A percentile compares a stretch with the other conserved stretches of the same genome.
These are phyloP conservation scores for Encarsia formosa DNA, from an alignment of 2,888 invertebrate species.

Conservation along the genomic window DNA sequence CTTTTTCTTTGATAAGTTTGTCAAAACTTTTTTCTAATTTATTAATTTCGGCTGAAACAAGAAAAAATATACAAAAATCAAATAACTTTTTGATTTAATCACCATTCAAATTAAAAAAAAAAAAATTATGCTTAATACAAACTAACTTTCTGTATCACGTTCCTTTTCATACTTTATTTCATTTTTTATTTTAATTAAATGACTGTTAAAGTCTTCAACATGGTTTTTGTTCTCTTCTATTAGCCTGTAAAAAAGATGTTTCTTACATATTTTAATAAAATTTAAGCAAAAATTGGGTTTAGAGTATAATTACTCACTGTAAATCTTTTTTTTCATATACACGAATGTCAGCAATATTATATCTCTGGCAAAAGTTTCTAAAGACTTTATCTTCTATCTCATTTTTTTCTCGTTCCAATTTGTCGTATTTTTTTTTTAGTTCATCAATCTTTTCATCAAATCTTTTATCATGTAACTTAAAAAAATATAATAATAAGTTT, in stretches of 20 bases:
- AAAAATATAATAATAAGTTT: background rate
- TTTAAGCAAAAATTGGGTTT: too few species aligned
- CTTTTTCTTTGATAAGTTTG: background rate
- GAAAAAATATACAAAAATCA: background rate
- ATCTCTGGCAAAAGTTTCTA: constrained; percentile 80
- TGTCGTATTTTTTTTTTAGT: constrained; percentile 66
- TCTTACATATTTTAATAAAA: too few species aligned
- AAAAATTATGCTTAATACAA: background rate
- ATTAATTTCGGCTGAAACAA: background rate
- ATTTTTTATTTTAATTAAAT: constrained; percentile 81
- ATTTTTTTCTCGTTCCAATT: constrained; percentile 85
- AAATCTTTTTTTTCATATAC: constrained; percentile 94
- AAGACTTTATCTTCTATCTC: constrained; percentile 91
- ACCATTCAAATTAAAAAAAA: background rate
- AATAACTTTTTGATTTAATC: background rate
- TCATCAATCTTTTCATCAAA: background rate
- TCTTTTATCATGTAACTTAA: background rate
- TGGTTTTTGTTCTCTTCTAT: constrained; percentile 88
- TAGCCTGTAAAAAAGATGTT: constrained; percentile 51
- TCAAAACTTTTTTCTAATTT: background rate
- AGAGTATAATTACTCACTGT: constrained; percentile 55
- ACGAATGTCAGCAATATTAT: constrained; percentile 89
- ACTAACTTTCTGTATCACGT: constrained; percentile 78
- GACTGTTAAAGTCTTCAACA: constrained; percentile 88
- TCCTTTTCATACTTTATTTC: constrained; percentile 90